Evolutionary conservation across 2,888 invertebrate genomes (phyloP).

Genomic region (Zygaena filipendulae): DNA sequence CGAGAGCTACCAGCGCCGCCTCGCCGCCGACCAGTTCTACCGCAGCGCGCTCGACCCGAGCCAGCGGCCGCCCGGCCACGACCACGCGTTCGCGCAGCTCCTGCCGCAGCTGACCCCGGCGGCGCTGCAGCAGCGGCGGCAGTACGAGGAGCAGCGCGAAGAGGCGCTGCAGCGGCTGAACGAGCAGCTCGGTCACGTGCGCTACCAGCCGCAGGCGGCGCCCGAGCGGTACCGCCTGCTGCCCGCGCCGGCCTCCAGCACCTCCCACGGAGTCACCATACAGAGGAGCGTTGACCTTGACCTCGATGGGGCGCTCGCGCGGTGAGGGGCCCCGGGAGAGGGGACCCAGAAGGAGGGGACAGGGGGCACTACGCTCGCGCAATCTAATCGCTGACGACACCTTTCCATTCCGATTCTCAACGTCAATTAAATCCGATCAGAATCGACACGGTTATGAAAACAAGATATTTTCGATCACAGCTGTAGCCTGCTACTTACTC

Average conservation of each 20-base stretch:
- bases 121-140: conserved; percentile 24
- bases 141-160: conserved; percentile 24
- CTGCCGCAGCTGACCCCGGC: conserved; percentile 19
- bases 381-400: conserved; percentile 23
- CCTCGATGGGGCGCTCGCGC: conserved; percentile 40
- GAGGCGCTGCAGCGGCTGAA: conserved; percentile 9
- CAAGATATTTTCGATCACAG: no score
- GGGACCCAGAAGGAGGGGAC: conserved; percentile 21
- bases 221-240: conserved; percentile 26
- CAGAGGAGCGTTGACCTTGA: conserved; percentile 49
- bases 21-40: conserved; percentile 21
- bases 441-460: no score
- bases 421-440: no score
- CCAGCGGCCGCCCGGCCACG: neutral
- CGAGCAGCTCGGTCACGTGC: conserved; percentile 10
- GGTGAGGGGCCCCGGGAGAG: conserved; percentile 23
- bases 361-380: conserved; percentile 21
- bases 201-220: conserved; percentile 12
- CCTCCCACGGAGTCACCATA: conserved; percentile 17
- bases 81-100: conserved; percentile 9
- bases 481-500: no score
- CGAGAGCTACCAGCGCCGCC: conserved; percentile 9
- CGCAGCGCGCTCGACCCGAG: conserved; percentile 14
- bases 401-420: no score
- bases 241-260: conserved; percentile 22